Evolutionary conservation across 2,888 invertebrate genomes (phyloP), one percentile per base, ranked within the genome.

Genomic region (Drosophila birchii): DNA sequence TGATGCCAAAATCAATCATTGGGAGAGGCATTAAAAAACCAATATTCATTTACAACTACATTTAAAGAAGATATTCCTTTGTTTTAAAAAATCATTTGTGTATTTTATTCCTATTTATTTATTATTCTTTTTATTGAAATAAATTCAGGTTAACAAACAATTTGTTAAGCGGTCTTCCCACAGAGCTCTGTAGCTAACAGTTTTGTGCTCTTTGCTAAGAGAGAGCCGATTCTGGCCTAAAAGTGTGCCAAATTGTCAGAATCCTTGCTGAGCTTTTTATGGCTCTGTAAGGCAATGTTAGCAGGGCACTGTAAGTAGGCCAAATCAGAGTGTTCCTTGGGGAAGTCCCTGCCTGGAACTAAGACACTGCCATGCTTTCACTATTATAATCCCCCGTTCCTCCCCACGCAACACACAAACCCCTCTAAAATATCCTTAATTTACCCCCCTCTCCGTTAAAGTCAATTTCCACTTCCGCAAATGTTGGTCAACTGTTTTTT

Each of bases 401-500:
- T 11, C 23, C 14, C 20, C 16, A 1, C 5, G 29, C 45, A 3
- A 11, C 23, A 18, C 26, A 53, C n/a, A 18, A 45, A 36, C 14
- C 18, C 60, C 41, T 5, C 39, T 12, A 66, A 51, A 34, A 41
- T 49, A 66, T 66, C 43, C 51, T 51, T 67, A 43, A 49, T 47
- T 51, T 23, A 41, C 34, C 78, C 51, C 54, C 74, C 67, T 60
- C 43, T 29, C 34, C 62, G 16, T 23, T 34, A 57, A 45, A 61
- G 70, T 67, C 68, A 71, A 71, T 72, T 74, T 64, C 36, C 76
- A 73, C 68, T 73, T 75, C 72, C 79, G 85, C 80, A 89, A 82
- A 84, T 90, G 90, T 75, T 88, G 86, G 90, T 90, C 86, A 90
- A 81, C 90, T 86, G 90, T 86, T 85, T 85, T 85, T 85, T 90